These are phyloP conservation scores for Rotaria macrura DNA, from an alignment of 2,888 invertebrate species.

Conservation along the genomic window DNA sequence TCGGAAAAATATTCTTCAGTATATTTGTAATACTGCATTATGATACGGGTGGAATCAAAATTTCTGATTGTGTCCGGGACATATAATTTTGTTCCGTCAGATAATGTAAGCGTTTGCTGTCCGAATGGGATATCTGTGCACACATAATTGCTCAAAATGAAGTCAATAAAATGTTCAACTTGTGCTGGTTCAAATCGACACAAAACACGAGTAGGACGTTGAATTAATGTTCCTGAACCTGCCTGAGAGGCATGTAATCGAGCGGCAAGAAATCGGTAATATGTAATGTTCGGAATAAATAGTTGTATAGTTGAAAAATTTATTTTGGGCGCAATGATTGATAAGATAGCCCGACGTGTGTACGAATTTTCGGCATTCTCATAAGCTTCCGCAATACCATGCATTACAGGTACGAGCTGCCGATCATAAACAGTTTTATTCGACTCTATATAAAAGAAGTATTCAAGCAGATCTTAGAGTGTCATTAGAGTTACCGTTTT, in stretches of 20 bases:
- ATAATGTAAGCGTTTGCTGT: not conserved
- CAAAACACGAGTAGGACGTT: not conserved
- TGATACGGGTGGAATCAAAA: not conserved
- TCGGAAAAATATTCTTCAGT: not conserved
- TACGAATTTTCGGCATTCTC: not conserved
- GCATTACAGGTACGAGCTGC: not conserved
- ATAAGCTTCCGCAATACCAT: not conserved
- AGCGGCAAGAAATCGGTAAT: not conserved
- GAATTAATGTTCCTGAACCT: not conserved
- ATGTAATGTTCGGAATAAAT: not conserved
- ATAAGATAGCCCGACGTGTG: not conserved
- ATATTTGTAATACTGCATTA: not conserved
- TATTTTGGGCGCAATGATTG: not conserved
- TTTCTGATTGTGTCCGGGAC: not conserved
- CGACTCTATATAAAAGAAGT: no score
- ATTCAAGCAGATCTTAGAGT: no score
- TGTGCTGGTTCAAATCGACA: not conserved
- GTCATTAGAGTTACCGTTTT: not conserved
- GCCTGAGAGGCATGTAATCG: not conserved
- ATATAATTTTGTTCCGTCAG: not conserved
- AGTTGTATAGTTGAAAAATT: not conserved
- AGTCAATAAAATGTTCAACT: not conserved
- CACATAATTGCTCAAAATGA: not conserved
- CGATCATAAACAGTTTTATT: no score
- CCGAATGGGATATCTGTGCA: not conserved